Base-by-base conservation (phyloP, 2,888 invertebrate species). In the Macrophya annulata region DNA sequence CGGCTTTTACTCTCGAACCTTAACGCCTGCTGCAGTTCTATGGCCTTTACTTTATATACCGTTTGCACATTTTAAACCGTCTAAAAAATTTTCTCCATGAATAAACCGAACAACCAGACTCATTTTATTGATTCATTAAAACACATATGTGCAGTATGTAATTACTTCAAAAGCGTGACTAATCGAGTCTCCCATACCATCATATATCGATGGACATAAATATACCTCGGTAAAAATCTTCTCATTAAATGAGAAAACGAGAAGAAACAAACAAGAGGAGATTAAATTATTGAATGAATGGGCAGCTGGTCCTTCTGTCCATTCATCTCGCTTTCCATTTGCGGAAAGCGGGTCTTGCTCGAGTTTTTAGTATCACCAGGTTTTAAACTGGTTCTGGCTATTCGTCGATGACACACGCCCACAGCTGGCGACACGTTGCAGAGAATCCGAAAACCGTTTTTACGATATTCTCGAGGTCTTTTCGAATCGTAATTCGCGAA, bases 361-460 rank as follows among this genome's bases (percentile, higher is more conserved):
- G 37, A 71, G 68, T 45, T 81, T 81, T 59, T 62, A 48, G 8
- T 3, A 77, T 21, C 59, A n/a, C 71, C 17, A 43, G 62, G 15
- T 12, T 65, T 59, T 43, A 81, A 81, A 81, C 81, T 65, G 81
- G 81, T 81, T 81, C 48, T 62, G 2, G 15, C 43, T n/a, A 43
- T n/a, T 15, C 4, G 84, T 74, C 25, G 40, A 74, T 21, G 84
- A 87, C 88, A 79, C 84, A 85, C 51, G 71, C 76, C 85, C 89
- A 90, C 89, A n/a, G n/a, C 90, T 89, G 89, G 87, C 87, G 86
- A 88, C 86, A 45, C 17, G 31, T 51, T 37, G 17, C 21, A 6
- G 48, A 51, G 21, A 2, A 37, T 0, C 77, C 31, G 51, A n/a
- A 55, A 55, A 55, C 48, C 51, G 51, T 51, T 77, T 31, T 31